Evolutionary conservation across 2,888 invertebrate genomes (phyloP).

Genomic region (Dexiosoma caninum): DNA sequence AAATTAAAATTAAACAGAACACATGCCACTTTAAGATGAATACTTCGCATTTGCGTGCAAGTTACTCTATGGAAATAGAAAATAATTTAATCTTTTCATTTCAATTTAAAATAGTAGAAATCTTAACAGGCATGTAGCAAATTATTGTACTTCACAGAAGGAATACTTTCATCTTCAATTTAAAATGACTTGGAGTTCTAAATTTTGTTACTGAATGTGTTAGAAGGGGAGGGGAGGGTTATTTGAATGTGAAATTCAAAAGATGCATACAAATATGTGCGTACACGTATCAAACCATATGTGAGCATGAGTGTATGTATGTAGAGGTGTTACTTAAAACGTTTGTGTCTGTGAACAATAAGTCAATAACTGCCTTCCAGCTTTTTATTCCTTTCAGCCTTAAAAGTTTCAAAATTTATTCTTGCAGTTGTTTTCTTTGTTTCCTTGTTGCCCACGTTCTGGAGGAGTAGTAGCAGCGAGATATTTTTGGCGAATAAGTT

Average conservation of each 20-base stretch:
- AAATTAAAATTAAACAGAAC: slow-evolving; percentile 43
- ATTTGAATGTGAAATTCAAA: slow-evolving; percentile 4
- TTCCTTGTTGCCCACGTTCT: not conserved
- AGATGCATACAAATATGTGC: not conserved
- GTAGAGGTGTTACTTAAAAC: not conserved
- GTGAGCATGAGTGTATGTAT: not conserved
- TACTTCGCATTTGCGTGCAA: not conserved
- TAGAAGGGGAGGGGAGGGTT: not conserved
- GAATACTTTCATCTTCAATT: slow-evolving; percentile 61
- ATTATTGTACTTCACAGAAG: no score
- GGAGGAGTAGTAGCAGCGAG: not conserved
- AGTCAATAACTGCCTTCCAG: slow-evolving; percentile 61
- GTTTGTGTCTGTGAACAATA: slow-evolving; percentile 45
- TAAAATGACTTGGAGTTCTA: slow-evolving; percentile 29
- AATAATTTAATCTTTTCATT: not conserved
- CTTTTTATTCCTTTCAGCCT: slow-evolving; percentile 49
- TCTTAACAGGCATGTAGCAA: not conserved
- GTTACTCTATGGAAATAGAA: not conserved
- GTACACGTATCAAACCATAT: not conserved
- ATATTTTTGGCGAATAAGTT: slow-evolving; percentile 29
- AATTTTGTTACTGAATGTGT: not conserved
- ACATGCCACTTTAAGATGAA: slow-evolving; percentile 41
- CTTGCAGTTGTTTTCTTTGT: slow-evolving; percentile 21
- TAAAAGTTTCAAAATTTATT: slow-evolving; percentile 64
- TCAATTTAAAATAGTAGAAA: not conserved